These are phyloP conservation scores for Ptychoptera albimana DNA, from an alignment of 2,888 invertebrate genomes.

Conservation along the genomic window DNA sequence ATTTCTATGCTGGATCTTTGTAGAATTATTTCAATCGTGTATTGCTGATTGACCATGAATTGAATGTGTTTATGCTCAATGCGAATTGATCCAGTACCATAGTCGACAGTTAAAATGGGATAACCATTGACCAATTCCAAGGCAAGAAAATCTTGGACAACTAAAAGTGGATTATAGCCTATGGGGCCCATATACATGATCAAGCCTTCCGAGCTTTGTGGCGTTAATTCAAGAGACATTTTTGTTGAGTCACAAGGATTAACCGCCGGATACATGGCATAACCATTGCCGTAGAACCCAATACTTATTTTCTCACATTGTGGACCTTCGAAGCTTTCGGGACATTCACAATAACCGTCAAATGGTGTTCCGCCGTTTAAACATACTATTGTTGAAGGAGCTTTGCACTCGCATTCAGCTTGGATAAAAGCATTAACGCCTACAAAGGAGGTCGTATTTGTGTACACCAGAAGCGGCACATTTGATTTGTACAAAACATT, in stretches of 20 bases:
- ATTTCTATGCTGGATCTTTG: conserved; percentile 50
- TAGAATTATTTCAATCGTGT: conserved; percentile 67
- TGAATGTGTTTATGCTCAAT: conserved; percentile 52
- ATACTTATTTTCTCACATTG: conserved; percentile 80
- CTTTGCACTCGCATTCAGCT: conserved; percentile 55
- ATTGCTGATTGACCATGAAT: conserved; percentile 71
- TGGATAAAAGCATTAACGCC: conserved; percentile 76
- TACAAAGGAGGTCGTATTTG: conserved; percentile 86
- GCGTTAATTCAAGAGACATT: conserved; percentile 59
- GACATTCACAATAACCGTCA: conserved; percentile 63
- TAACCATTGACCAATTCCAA: conserved; percentile 73
- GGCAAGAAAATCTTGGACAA: conserved; percentile 75
- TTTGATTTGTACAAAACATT: conserved; percentile 60
- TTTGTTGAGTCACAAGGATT: conserved; percentile 73
- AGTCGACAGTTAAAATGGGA: conserved; percentile 69
- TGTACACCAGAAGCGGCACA: conserved; percentile 68
- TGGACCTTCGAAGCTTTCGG: conserved; percentile 64
- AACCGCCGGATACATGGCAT: conserved; percentile 81
- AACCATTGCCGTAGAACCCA: conserved; percentile 80
- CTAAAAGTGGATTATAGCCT: conserved; percentile 41
- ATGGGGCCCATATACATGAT: conserved; percentile 85
- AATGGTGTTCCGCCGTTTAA: conserved; percentile 58
- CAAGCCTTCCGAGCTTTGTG: conserved; percentile 60
- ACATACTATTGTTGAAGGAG: conserved; percentile 34
- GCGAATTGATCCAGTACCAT: conserved; percentile 66